Conservation (phyloP, 2,888 invertebrate species). For the Patella depressa region DNA sequence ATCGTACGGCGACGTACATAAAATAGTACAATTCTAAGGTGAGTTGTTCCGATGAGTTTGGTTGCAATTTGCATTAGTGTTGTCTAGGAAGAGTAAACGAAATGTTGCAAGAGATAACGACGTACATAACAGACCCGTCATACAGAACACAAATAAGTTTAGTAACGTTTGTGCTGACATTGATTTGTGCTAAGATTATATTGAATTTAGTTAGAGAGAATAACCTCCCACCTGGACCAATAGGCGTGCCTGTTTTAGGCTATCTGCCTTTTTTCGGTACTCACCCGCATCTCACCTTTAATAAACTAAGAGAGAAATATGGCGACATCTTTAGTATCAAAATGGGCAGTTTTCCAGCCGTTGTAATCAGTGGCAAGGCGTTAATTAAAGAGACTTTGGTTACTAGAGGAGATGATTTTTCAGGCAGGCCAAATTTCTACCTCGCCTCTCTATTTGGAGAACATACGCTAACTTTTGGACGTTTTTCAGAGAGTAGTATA, state of each 20-base stretch:
- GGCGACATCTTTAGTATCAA: constrained; percentile 41
- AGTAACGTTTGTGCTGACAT: neutral
- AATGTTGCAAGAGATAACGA: neutral
- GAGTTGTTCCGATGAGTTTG: too few relatives aligned
- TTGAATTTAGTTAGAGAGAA: neutral
- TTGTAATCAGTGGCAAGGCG: constrained; percentile 41
- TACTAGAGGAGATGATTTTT: constrained; percentile 32
- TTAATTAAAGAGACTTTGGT: constrained; percentile 31
- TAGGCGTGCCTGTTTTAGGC: constrained; percentile 44
- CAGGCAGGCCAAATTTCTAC: constrained; percentile 37
- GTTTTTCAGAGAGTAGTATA: constrained; percentile 34
- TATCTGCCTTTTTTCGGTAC: constrained; percentile 41
- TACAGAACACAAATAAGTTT: neutral
- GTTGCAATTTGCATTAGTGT: too few relatives aligned
- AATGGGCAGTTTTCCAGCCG: constrained; percentile 39
- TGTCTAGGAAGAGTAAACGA: too few relatives aligned
- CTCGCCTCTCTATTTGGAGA: constrained; percentile 22
- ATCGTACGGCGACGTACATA: too few relatives aligned
- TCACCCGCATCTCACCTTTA: constrained; percentile 37
- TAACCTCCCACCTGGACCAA: constrained; percentile 33
- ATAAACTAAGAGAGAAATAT: constrained; percentile 33
- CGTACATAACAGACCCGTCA: neutral
- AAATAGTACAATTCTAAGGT: too few relatives aligned
- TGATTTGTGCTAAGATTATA: constrained; percentile 1
- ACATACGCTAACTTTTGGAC: constrained; percentile 22